A percentile compares a stretch with the other conserved stretches of the same genome.
These are phyloP conservation scores for Porphyrio hochstetteri DNA, from an alignment of 2,113 vertebrate species.

Conservation along the genomic window DNA sequence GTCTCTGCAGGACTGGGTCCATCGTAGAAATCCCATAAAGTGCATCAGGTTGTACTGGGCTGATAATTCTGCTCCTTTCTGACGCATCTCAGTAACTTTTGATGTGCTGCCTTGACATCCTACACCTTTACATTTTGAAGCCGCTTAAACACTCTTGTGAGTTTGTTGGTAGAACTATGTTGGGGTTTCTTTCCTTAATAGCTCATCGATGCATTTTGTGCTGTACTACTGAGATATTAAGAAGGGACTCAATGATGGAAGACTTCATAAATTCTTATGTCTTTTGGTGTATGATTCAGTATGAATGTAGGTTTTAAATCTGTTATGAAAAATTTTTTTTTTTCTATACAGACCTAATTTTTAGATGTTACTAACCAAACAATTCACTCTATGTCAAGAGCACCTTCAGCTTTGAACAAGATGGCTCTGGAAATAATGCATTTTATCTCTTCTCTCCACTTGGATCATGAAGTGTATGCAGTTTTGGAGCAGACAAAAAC, in stretches of 20 bases:
- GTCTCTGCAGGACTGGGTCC: background rate
- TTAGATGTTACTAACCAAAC: background rate
- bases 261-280: background rate
- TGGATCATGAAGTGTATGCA: background rate
- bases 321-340: background rate
- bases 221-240: background rate
- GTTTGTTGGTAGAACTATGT: background rate
- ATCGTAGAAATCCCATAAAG: background rate
- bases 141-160: background rate
- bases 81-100: background rate
- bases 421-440: background rate
- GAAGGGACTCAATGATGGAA: background rate
- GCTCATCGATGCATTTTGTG: background rate
- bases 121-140: background rate
- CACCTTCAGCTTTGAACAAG: background rate
- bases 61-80: background rate
- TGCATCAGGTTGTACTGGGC: background rate
- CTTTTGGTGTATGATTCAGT: background rate
- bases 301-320: background rate
- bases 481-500: background rate
- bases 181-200: background rate
- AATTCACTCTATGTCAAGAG: background rate
- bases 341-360: background rate
- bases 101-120: background rate
- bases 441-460: background rate